These are phyloP conservation scores for Syrmaticus mikado DNA, from an alignment of 2,113 vertebrate genomes.

Conservation along the genomic window DNA sequence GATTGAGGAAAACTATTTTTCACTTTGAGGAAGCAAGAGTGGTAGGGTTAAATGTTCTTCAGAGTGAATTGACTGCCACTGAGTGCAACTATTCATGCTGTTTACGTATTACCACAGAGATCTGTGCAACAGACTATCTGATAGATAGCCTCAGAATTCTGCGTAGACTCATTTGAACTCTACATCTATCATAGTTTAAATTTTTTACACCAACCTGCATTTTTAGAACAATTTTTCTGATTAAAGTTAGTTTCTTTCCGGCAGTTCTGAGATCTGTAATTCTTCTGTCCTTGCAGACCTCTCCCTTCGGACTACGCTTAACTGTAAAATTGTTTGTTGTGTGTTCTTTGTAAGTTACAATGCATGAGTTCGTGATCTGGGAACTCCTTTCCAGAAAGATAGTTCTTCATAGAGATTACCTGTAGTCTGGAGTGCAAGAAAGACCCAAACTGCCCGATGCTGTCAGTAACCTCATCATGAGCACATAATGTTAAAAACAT, in stretches of 20 bases:
- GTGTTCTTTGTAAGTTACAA: background rate
- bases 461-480: background rate
- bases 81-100: background rate
- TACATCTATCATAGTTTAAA: background rate
- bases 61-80: background rate
- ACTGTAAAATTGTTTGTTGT: background rate
- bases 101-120: background rate
- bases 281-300: background rate
- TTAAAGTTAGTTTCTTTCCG: background rate
- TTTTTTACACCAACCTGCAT: background rate
- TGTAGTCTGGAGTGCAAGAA: background rate
- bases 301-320: background rate
- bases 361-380: background rate
- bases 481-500: background rate
- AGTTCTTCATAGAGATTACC: background rate
- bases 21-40: background rate
- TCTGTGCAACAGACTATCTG: background rate
- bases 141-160: background rate
- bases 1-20: background rate
- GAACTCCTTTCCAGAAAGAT: accelerated
- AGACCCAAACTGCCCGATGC: background rate
- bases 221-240: background rate
- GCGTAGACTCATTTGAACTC: background rate
- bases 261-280: background rate
- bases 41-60: background rate